A percentile compares a stretch with the other conserved stretches of the same genome.
These are phyloP conservation scores for Pygmarrhopalites habei DNA, from an alignment of 1,140 invertebrate species.

Conservation along the genomic window DNA sequence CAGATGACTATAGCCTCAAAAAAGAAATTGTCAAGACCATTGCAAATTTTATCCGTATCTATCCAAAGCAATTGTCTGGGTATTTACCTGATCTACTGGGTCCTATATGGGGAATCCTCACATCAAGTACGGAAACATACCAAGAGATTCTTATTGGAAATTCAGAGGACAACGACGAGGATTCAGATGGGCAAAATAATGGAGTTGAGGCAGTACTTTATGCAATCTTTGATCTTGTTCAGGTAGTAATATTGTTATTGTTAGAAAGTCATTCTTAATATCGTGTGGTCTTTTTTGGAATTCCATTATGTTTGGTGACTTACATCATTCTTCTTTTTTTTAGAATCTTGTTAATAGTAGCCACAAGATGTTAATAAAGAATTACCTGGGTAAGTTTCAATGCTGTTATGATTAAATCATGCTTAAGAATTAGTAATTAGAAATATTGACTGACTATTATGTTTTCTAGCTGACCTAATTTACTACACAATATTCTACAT, in stretches of 20 bases:
- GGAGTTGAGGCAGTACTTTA: slow-evolving; percentile 69
- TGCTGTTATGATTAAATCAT: no score
- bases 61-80: slow-evolving; percentile 58
- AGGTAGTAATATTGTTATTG: no score
- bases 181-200: slow-evolving; percentile 50
- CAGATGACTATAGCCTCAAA: slow-evolving; percentile 55
- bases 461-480: slow-evolving; percentile 60
- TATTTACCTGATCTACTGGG: slow-evolving; percentile 60
- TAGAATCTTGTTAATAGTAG: slow-evolving; percentile 11
- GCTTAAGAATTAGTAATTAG: no score
- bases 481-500: slow-evolving; percentile 68
- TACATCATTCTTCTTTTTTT: no score
- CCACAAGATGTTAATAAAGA: no score
- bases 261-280: slow-evolving; percentile 8
- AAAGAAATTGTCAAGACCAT: slow-evolving; percentile 64
- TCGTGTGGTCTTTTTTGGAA: no score
- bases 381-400: no score
- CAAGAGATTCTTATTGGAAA: slow-evolving; percentile 54
- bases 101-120: slow-evolving; percentile 65
- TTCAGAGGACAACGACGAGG: slow-evolving; percentile 48
- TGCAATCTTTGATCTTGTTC: slow-evolving; percentile 63
- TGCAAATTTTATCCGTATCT: slow-evolving; percentile 55
- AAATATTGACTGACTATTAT: no score
- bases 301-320: no score
- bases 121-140: slow-evolving; percentile 59